A percentile compares a stretch with the other conserved stretches of the same genome.
Evolutionary conservation across 2,113 vertebrate species (phyloP).

Genomic region (Syngnathoides biaculeatus): DNA sequence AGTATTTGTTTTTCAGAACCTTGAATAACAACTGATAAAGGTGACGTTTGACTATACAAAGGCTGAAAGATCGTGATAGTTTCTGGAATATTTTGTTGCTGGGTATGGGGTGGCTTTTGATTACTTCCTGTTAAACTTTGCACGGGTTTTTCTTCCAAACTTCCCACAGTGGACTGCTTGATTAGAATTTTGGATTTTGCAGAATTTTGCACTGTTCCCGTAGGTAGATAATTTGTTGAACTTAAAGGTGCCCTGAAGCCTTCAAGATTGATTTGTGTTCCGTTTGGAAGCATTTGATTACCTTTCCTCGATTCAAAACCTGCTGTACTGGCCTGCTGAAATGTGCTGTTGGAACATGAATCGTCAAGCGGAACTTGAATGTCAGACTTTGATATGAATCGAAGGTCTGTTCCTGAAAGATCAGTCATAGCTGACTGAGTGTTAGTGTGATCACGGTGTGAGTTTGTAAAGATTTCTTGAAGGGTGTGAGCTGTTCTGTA

Average conservation of each 20-base stretch:
- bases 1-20: not conserved
- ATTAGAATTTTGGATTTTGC: conserved; percentile 60
- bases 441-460: conserved; percentile 8
- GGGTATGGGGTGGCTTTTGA: not conserved
- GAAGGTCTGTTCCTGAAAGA: conserved; percentile 8
- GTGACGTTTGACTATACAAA: not conserved
- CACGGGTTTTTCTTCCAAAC: conserved; percentile 41
- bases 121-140: conserved; percentile 20
- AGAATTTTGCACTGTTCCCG: conserved; percentile 14
- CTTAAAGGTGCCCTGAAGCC: not conserved
- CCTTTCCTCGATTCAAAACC: conserved; percentile 14
- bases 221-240: conserved; percentile 9
- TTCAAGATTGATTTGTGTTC: not conserved
- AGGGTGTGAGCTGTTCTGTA: not conserved
- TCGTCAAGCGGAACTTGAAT: conserved; percentile 4
- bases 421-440: conserved; percentile 23
- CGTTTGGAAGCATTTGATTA: conserved; percentile 8
- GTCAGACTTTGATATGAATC: not conserved
- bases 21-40: conserved; percentile 19
- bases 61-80: conserved; percentile 10
- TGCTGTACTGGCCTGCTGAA: conserved; percentile 12
- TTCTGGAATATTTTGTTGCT: conserved; percentile 11
- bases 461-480: conserved; percentile 13
- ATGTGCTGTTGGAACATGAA: not conserved
- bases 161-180: conserved; percentile 66